Percentiles rank a stretch among this genome's conserved stretches.
phyloP scores from a whole-genome alignment of 2,797 vertebrate species.

The Mionectes olivaceus region DNA sequence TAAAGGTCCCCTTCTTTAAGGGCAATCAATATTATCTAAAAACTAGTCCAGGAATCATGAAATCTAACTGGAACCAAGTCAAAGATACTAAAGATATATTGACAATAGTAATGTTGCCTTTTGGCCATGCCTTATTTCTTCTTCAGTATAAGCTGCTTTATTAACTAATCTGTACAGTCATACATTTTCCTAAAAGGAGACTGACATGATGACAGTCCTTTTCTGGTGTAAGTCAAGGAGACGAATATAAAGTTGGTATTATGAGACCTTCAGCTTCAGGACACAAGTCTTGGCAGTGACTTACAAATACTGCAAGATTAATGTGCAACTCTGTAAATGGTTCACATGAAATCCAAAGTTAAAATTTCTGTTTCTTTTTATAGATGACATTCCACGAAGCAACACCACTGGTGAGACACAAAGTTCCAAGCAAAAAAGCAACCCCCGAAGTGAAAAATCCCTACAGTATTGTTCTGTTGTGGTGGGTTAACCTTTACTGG shows the following conservation, averaged over 20 bases:
- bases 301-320: not conserved
- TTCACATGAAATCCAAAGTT: not conserved
- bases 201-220: not conserved
- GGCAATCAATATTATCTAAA: not conserved
- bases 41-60: not conserved
- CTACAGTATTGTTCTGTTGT: not conserved
- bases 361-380: not conserved
- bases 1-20: not conserved
- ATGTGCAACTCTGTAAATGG: not conserved
- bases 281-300: not conserved
- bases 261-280: not conserved
- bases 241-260: not conserved
- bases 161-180: not conserved
- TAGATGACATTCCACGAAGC: not conserved
- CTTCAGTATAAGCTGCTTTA: not conserved
- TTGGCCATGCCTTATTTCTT: not conserved
- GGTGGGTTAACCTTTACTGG: not conserved
- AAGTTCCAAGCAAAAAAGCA: not conserved
- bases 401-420: not conserved
- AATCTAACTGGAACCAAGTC: not conserved
- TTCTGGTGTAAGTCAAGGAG: not conserved
- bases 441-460: fast-evolving
- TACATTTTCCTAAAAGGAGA: not conserved
- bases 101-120: not conserved
- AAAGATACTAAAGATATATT: not conserved